Base-by-base conservation (phyloP, 1,140 invertebrate genomes). In the Dreissena rostriformis region DNA sequence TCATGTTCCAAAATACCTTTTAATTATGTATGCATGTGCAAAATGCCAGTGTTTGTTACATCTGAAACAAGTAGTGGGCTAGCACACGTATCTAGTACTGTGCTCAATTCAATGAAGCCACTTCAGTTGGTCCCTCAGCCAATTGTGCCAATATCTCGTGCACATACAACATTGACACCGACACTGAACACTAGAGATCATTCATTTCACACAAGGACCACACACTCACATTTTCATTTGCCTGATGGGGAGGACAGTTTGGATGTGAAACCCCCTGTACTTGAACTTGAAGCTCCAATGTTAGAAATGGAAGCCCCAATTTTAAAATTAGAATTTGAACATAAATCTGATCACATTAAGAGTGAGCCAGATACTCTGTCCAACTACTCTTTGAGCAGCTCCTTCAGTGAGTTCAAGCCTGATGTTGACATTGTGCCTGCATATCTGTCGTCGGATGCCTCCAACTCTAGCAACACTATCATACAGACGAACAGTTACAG, bases 61-160 rank as follows among this genome's bases (percentile, higher is more conserved):
- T n/a, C n/a, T n/a, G n/a, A n/a, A n/a, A n/a, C n/a, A n/a, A n/a
- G n/a, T n/a, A n/a, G n/a, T n/a, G n/a, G n/a, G n/a, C n/a, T n/a
- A n/a, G n/a, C n/a, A n/a, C n/a, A n/a, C n/a, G n/a, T n/a, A n/a
- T n/a, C n/a, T n/a, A n/a, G n/a, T n/a, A n/a, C n/a, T n/a, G n/a
- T n/a, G n/a, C n/a, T n/a, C n/a, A n/a, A n/a, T n/a, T 85, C 88
- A 22, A 86, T 82, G 22, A 88, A 88, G 73, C 70, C 78, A 1
- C 65, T 85, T 57, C 88, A 90, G 71, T 76, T 89, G 8, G 85
- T 90, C 68, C 90, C 88, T 14, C 88, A 91, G 61, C 87, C 90
- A 28, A 88, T 88, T 19, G 87, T 89, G 28, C 86, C 87, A 17
- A 88, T 86, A 26, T 87, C 88, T 49, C 87, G 86, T 53, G 75